These are phyloP conservation scores for Calcarius lapponicus DNA, from an alignment of 2,797 vertebrate species.

Conservation along the genomic window DNA sequence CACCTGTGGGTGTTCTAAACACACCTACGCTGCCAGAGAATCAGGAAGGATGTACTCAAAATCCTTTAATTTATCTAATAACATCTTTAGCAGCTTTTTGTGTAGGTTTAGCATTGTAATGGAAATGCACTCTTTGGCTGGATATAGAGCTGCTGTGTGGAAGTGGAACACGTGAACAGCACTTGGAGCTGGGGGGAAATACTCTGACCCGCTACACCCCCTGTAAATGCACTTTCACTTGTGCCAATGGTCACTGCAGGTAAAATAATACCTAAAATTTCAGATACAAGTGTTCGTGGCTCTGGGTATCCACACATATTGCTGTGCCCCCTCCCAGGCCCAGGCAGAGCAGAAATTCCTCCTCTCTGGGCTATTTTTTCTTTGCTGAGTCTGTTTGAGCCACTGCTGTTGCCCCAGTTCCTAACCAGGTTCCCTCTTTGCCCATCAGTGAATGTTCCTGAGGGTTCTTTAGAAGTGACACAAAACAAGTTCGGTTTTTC, in stretches of 20 bases:
- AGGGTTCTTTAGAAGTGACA: not conserved
- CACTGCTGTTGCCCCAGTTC: not conserved
- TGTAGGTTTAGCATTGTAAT: constrained; percentile 75
- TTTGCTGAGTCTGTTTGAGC: not conserved
- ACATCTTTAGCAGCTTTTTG: constrained; percentile 72
- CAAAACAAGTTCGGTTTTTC: not conserved
- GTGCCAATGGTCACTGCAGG: not conserved
- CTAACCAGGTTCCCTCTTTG: not conserved
- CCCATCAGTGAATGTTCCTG: not conserved
- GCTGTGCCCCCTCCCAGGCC: not conserved
- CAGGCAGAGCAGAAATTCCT: not conserved
- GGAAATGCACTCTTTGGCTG: constrained; percentile 59
- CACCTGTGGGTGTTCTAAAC: constrained; percentile 70
- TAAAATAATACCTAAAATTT: not conserved
- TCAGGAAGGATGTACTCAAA: constrained; percentile 77
- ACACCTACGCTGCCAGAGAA: constrained; percentile 68
- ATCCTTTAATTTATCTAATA: constrained; percentile 79
- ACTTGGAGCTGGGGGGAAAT: not conserved
- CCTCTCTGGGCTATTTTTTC: accelerated
- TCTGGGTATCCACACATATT: not conserved
- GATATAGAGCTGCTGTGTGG: constrained; percentile 36
- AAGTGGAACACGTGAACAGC: not conserved
- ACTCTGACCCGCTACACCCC: not conserved
- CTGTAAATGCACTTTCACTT: not conserved
- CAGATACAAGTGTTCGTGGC: not conserved